Conservation (phyloP, 2,113 vertebrate species). For the Hyaena hyaena region DNA sequence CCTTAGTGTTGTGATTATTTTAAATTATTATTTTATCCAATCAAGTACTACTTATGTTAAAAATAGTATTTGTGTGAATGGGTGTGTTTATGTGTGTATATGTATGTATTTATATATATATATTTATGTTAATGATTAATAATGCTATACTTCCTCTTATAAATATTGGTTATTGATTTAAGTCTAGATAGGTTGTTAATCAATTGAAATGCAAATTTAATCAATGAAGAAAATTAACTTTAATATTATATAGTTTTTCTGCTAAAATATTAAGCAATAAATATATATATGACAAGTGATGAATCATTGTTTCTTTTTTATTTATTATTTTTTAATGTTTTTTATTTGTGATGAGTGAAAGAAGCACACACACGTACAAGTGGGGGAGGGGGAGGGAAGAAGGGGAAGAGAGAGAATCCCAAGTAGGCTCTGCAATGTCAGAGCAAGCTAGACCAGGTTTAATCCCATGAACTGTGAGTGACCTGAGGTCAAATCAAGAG, state of each 20-base stretch:
- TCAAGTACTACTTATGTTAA: neutral
- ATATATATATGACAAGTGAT: neutral
- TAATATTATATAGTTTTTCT: neutral
- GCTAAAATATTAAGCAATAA: neutral
- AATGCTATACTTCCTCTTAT: neutral
- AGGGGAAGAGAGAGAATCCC: no score
- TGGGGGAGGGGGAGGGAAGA: no score
- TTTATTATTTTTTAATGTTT: no score
- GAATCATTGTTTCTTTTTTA: neutral
- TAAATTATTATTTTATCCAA: neutral
- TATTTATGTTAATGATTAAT: neutral
- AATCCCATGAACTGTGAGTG: no score
- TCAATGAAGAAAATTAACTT: neutral
- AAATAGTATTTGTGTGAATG: neutral
- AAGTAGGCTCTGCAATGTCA: no score
- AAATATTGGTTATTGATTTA: neutral
- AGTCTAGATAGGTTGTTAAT: neutral
- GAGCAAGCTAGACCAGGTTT: no score
- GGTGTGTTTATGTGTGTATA: neutral
- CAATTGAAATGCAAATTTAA: neutral
- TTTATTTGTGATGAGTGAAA: no score
- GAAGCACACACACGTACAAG: no score
- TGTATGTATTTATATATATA: neutral
- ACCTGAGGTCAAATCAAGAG: no score
- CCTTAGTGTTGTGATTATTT: neutral